Evolutionary conservation across 2,888 invertebrate genomes (phyloP), one percentile per base, ranked within the genome.

Genomic region (Sinhomidia bicolor): DNA sequence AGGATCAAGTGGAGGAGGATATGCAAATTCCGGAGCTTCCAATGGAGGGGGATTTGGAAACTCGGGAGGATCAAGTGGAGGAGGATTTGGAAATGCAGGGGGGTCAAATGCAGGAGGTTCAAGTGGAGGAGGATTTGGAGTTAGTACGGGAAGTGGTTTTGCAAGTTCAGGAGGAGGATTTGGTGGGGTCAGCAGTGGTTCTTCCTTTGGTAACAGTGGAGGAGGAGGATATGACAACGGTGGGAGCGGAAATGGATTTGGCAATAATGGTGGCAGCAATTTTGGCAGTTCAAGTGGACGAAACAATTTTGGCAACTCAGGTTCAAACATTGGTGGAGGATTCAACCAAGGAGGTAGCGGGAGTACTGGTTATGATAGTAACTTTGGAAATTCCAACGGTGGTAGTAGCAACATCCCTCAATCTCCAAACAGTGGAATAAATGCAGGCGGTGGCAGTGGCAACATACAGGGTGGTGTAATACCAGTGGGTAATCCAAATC

Each of bases 31-130:
- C n/a, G n/a, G n/a, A n/a, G n/a, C n/a, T n/a, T n/a, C n/a, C n/a
- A n/a, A n/a, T n/a, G 85, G 85, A 20, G 60, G 78, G 47, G 62
- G 84, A 5, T 51, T 17, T 2, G 9, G 76, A 5, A 36, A 17
- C 12, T 14, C 41, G 0, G 76, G 76, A 0, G 82, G 82, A 60
- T 17, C 29, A 1, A 57, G 60, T 47, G n/a, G 20, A 5, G 36
- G 44, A 23, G 20, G 44, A 6, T 4, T 14, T 7, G 54, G 57
- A 26, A 36, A 12, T 44, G 20, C 36, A 36, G 65, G 47, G 4
- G 54, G 51, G 9, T 23, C 14, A 23, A 51, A 57, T 9, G 26
- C 36, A n/a, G 41, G 79, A 6, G 32, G 51, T 54, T 29, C 51
- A 12, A 17, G 57, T 2, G 23, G 12, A 1, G 36, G 51, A n/a